phyloP scores from a whole-genome alignment of 53 echinoderm and acorn worm species.

The Crossaster papposus region DNA sequence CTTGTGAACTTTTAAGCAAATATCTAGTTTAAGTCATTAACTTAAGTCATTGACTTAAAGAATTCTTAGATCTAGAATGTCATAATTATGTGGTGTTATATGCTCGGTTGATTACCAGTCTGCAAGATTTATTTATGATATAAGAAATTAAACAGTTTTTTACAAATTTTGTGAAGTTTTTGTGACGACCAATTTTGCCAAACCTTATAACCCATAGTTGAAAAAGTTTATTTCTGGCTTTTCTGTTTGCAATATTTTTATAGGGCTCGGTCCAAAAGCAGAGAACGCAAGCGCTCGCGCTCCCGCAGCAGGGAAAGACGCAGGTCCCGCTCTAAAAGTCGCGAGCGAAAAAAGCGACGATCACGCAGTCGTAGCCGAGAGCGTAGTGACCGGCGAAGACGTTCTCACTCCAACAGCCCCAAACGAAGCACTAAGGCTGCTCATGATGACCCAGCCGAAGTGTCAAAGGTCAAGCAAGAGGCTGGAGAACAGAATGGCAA shows the following conservation, averaged over 20 bases:
- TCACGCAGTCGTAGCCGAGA: conserved; percentile 76
- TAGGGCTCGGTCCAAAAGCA: conserved; percentile 55
- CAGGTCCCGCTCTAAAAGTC: conserved; percentile 60
- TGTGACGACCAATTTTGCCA: no score
- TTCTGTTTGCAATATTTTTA: neutral
- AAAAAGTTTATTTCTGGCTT: neutral
- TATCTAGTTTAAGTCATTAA: no score
- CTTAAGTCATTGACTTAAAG: no score
- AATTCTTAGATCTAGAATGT: no score
- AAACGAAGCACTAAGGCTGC: conserved; percentile 17
- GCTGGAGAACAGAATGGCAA: conserved; percentile 10
- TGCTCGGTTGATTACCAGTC: no score
- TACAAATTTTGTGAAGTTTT: no score
- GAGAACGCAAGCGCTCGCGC: conserved; percentile 56
- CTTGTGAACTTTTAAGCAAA: no score
- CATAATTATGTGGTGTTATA: no score
- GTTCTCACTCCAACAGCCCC: conserved; percentile 53
- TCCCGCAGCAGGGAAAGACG: conserved; percentile 66
- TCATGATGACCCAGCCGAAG: neutral
- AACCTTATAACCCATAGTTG: neutral
- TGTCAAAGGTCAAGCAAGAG: conserved; percentile 53
- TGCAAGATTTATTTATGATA: no score
- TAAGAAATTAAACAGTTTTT: no score
- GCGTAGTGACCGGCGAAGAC: conserved; percentile 38
- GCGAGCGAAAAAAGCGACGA: conserved; percentile 60